A percentile compares a stretch with the other conserved stretches of the same genome.
Conservation (phyloP, 2,888 invertebrate species). For the Cryptops parisi region DNA sequence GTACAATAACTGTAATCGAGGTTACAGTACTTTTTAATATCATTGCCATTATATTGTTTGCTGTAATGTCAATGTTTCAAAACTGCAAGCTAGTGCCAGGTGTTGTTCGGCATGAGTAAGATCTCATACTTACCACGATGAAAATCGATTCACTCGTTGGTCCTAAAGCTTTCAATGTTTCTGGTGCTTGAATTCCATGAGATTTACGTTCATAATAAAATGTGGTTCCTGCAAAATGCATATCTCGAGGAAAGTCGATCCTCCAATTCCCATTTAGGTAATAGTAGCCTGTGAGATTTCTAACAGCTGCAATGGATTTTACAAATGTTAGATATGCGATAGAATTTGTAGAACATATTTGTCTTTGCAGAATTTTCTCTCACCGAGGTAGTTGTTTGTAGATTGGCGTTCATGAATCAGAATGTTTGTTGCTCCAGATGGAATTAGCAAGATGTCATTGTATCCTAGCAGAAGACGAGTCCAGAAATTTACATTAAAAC, state of each 20-base stretch:
- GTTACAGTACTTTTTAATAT: constrained; percentile 1
- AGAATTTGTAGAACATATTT: background rate
- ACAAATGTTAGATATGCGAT: background rate
- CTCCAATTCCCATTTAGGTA: constrained; percentile 90
- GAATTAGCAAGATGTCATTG: constrained; percentile 78
- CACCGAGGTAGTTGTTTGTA: constrained; percentile 82
- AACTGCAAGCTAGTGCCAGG: too few species aligned
- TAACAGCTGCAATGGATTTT: constrained; percentile 47
- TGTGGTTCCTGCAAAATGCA: constrained; percentile 63
- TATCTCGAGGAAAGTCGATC: constrained; percentile 72
- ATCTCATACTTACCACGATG: constrained; percentile 51
- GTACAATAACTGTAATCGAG: constrained; percentile 48
- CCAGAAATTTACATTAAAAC: too few species aligned
- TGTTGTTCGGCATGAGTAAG: too few species aligned
- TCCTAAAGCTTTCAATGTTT: constrained; percentile 65
- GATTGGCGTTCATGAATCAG: constrained; percentile 57
- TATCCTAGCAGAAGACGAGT: constrained; percentile 52
- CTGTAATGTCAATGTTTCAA: too few species aligned
- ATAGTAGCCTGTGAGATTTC: constrained; percentile 65
- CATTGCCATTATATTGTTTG: too few species aligned
- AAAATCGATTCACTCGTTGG: constrained; percentile 82
- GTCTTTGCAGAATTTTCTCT: constrained; percentile 20
- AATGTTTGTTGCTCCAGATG: constrained; percentile 84
- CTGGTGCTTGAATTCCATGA: constrained; percentile 66
- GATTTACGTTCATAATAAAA: constrained; percentile 79